A percentile compares a stretch with the other conserved stretches of the same genome.
phyloP scores from a whole-genome alignment of 2,113 vertebrate species.

The Coptodon rendalli region DNA sequence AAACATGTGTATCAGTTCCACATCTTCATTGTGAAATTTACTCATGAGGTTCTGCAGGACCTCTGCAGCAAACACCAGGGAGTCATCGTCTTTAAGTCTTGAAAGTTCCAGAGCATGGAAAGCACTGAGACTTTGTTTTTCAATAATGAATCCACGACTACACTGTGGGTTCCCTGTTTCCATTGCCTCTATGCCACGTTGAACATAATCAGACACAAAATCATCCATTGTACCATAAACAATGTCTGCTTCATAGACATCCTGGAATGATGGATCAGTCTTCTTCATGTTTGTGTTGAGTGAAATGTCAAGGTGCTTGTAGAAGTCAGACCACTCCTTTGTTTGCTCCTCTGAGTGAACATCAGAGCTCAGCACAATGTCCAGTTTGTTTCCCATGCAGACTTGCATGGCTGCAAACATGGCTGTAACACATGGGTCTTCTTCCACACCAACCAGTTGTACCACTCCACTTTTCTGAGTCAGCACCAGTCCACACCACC shows the following conservation, averaged over 20 bases:
- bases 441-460: neutral
- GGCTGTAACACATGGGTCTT: neutral
- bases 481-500: too few relatives aligned
- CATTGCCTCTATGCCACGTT: neutral
- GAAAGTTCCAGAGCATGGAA: too few relatives aligned
- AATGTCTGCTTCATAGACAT: neutral
- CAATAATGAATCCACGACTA: too few relatives aligned
- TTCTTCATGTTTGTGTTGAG: neutral
- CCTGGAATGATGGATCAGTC: neutral
- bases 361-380: neutral
- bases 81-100: too few relatives aligned
- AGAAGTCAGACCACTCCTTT: conserved; percentile 12
- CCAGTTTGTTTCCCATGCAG: neutral
- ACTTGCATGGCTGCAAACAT: conserved; percentile 1
- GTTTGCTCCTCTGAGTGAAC: neutral
- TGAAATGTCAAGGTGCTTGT: neutral
- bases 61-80: too few relatives aligned
- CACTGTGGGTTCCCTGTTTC: too few relatives aligned
- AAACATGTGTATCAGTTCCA: too few relatives aligned
- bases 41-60: too few relatives aligned
- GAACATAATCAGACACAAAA: neutral
- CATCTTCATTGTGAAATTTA: too few relatives aligned
- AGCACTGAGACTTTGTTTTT: too few relatives aligned
- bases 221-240: neutral
- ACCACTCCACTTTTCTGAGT: too few relatives aligned